These are phyloP conservation scores for Meiosimyza decipiens DNA, from an alignment of 2,888 invertebrate genomes.

Conservation along the genomic window DNA sequence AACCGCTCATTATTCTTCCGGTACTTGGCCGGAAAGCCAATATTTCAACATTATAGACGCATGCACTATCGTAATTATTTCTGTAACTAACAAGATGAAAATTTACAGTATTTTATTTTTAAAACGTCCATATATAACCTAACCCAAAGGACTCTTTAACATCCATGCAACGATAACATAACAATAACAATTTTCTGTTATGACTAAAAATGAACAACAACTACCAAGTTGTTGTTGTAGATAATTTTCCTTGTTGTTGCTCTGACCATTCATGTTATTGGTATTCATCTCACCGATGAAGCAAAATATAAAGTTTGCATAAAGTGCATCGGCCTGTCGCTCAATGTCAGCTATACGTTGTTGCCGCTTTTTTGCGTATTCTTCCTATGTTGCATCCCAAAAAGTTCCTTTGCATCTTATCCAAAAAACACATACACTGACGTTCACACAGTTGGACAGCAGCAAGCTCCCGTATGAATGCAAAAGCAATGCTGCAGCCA, in stretches of 20 bases:
- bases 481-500: background rate
- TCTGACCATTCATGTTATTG: slow-evolving; percentile 35
- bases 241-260: background rate
- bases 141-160: slow-evolving; percentile 35
- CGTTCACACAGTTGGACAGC: background rate
- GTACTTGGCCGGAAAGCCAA: too few relatives aligned
- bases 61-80: too few relatives aligned
- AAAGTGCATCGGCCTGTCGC: slow-evolving; percentile 1
- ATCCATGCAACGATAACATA: background rate
- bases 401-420: too few relatives aligned
- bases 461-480: slow-evolving; percentile 10
- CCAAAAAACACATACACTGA: background rate
- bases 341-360: background rate
- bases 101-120: too few relatives aligned
- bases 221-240: slow-evolving; percentile 8
- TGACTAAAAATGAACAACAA: background rate
- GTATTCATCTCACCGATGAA: slow-evolving; percentile 16
- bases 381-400: too few relatives aligned
- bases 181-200: slow-evolving; percentile 6
- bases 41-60: too few relatives aligned
- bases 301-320: slow-evolving; percentile 1
- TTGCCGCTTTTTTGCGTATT: background rate
- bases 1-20: too few relatives aligned
- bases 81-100: too few relatives aligned
- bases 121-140: too few relatives aligned